These are phyloP conservation scores for Xestoiulus laeticollis DNA, from an alignment of 2,888 invertebrate species.

Conservation along the genomic window DNA sequence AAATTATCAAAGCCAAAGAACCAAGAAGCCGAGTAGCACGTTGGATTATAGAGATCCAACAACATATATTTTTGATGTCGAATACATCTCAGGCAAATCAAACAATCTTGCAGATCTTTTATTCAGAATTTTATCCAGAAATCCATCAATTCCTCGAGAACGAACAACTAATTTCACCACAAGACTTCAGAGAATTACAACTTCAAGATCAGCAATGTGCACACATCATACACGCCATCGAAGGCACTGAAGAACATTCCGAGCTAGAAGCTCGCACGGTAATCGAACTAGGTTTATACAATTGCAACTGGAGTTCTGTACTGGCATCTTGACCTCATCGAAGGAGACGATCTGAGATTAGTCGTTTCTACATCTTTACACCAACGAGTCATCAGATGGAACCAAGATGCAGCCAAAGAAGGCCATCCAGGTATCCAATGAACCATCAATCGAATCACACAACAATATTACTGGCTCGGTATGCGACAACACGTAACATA, in stretches of 20 bases:
- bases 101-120: neutral
- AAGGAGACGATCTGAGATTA: too few species aligned
- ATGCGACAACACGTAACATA: neutral
- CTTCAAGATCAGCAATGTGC: neutral
- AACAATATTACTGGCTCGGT: neutral
- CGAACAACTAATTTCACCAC: neutral
- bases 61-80: neutral
- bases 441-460: neutral
- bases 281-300: neutral
- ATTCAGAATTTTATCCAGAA: neutral
- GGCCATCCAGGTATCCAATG: conserved; percentile 21
- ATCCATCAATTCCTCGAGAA: neutral
- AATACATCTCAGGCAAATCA: neutral
- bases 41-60: neutral
- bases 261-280: neutral
- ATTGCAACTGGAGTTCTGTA: neutral
- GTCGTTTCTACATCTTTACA: neutral
- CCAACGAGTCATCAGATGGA: neutral
- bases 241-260: neutral
- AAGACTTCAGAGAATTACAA: neutral
- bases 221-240: neutral
- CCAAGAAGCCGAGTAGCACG: neutral
- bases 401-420: neutral
- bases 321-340: neutral
- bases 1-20: neutral